phyloP scores from a whole-genome alignment of 2,113 vertebrate genomes.

The Trogon melanurus region DNA sequence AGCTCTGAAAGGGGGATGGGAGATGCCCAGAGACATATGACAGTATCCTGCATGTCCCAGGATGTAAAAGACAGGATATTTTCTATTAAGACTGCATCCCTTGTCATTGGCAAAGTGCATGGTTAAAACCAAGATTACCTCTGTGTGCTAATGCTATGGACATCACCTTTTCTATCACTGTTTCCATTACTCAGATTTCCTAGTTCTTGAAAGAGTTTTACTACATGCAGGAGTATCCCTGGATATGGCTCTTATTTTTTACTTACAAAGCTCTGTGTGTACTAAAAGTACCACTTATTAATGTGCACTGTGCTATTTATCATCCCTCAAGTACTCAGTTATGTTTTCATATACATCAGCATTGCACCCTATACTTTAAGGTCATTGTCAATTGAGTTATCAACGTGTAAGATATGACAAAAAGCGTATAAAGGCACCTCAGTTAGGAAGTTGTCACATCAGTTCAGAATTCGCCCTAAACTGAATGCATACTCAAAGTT shows the following conservation, averaged over 20 bases:
- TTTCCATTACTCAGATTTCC: not conserved
- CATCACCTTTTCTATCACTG: not conserved
- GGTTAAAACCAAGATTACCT: not conserved
- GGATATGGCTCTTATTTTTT: not conserved
- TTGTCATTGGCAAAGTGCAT: not conserved
- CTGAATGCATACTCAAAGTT: not conserved
- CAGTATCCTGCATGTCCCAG: not conserved
- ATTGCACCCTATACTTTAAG: not conserved
- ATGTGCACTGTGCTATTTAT: not conserved
- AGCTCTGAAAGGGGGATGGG: slow-evolving; percentile 42
- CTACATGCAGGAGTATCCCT: not conserved
- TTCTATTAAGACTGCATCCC: not conserved
- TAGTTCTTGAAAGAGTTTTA: not conserved
- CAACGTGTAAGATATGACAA: not conserved
- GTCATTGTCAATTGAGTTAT: slow-evolving; percentile 1
- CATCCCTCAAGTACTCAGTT: not conserved
- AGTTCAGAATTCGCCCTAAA: not conserved
- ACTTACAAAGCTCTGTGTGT: not conserved
- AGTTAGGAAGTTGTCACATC: not conserved
- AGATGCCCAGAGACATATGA: not conserved
- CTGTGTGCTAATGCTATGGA: not conserved
- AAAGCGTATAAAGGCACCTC: not conserved
- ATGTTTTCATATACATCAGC: not conserved
- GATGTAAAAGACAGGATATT: not conserved
- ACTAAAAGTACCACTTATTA: not conserved